Base-by-base conservation (phyloP, 2,797 vertebrate species). In the Decapterus maruadsi region DNA sequence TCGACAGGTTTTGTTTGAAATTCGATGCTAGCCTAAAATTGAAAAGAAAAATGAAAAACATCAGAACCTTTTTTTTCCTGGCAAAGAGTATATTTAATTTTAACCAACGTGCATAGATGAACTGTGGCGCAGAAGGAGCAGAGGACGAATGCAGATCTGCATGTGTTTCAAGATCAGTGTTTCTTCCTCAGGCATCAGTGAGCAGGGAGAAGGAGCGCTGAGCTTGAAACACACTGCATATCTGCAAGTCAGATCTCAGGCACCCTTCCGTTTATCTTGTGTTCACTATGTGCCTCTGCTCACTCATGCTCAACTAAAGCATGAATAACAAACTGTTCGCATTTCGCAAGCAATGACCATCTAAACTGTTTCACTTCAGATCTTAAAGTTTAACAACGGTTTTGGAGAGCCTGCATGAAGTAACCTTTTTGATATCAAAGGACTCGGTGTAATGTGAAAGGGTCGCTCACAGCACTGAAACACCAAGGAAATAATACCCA, bases 71-170 rank as follows among this genome's bases (percentile, higher is more conserved):
- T 22, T 22, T 26, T 26, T 63, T 36, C 56, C 57, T 74, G 19
- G 42, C 17, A 54, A 45, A 74, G 4, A 43, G 14, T 29, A 16
- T 60, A 38, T 75, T 79, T 26, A 50, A 38, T 65, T 78, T 70
- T 31, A 53, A 79, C 36, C 58, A 31, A 65, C 80, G 71, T 1
- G 1, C 51, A 81, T 51, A 73, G 80, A 77, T 59, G 69, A 64
- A 56, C 16, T 3, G 54, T 14, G 17, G 0, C 14, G 17, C 61
- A 74, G 40, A 71, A 26, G 68, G 14, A 61, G 60, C 45, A 72
- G 51, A 40, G 54, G 36, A 66, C 2, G 13, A 43, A 66, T 16
- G 61, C 6, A 14, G 60, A 51, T 1, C 60, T 17, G 29, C 40
- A 31, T 53, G 58, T 63, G 58, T 67, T 70, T 61, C 12, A 1